Evolutionary conservation across 2,888 invertebrate species (phyloP).

Genomic region (Apotomis capreana): DNA sequence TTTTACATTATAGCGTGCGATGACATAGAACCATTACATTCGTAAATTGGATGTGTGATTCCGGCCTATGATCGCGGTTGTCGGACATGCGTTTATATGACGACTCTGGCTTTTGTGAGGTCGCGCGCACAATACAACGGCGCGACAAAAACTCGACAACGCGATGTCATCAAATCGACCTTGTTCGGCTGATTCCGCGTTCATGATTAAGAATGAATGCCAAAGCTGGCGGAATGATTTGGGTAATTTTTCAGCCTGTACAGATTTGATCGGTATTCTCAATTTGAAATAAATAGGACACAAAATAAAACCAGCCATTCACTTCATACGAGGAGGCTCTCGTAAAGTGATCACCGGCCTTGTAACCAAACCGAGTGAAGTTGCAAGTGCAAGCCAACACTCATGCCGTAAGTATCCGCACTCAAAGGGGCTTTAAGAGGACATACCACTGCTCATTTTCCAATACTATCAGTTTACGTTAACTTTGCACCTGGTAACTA

Average conservation of each 20-base stretch:
- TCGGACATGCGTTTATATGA: constrained; percentile 41
- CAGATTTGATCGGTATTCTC: constrained; percentile 4
- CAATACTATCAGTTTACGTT: too few species aligned
- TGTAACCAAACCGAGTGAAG: constrained; percentile 17
- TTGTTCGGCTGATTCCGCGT: constrained; percentile 67
- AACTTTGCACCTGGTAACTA: too few species aligned
- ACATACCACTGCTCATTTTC: too few species aligned
- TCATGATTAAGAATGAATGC: constrained; percentile 59
- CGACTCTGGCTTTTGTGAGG: constrained; percentile 47
- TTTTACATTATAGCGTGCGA: constrained; percentile 24
- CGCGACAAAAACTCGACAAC: constrained; percentile 56
- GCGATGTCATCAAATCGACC: constrained; percentile 65
- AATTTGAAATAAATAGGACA: neutral
- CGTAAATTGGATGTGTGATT: constrained; percentile 54
- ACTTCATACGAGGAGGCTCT: neutral
- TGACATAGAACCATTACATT: constrained; percentile 48
- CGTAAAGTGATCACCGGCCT: constrained; percentile 15
- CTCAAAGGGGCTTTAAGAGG: too few species aligned
- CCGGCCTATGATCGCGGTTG: constrained; percentile 49
- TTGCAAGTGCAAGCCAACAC: neutral
- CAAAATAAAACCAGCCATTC: constrained; percentile 16
- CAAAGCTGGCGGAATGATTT: constrained; percentile 36
- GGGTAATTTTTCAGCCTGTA: constrained; percentile 19
- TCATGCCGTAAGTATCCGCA: too few species aligned
- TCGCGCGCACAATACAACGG: constrained; percentile 49